Evolutionary conservation across 2,113 vertebrate genomes (phyloP), one percentile per base, ranked within the genome.

Genomic region (Clarias gariepinus): DNA sequence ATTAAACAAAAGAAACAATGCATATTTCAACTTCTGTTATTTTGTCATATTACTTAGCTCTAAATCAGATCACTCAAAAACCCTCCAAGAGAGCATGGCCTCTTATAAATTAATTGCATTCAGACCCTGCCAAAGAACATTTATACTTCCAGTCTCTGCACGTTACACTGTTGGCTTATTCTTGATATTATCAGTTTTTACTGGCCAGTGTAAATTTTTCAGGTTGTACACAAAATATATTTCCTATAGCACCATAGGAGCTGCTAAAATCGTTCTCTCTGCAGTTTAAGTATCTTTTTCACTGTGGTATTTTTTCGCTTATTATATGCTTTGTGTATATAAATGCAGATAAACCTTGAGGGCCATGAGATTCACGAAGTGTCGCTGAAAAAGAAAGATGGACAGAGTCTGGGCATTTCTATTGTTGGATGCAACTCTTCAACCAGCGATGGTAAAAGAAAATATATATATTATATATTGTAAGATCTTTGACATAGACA

Each of bases 371-470:
- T 96, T 87, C 97, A 96, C 0, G 94, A 98, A 21, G 96, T 99
- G 85, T 91, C 96, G 60, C 93, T 99, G 73, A 85, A 91, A 76
- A 99, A 97, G 92, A 96, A 96, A 89, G 96, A 97, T 15, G 97
- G 96, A 0, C 97, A 99, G 91, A 98, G 98, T 88, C 95, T 99
- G 21, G 98, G 98, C 0, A 97, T 99, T 95, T 97, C 97, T 90
- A 97, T 99, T 89, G 92, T 98, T 82, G 97, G 97, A 12, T 96
- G 96, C 92, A 95, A 95, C 91, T 95, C 96, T 52, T 87, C 93
- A 0, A 93, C 92, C 88, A 95, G 94, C 63, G 68, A 93, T 78
- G 97, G 98, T 98, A 87, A 94, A 93, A 87, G 94, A 93, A 84
- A 86, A 52, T 47, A 47, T 8, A 47, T 47, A 8, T 47, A 47